Evolutionary conservation across 2,888 invertebrate genomes (phyloP).

Genomic region (Drosophila paranaensis): DNA sequence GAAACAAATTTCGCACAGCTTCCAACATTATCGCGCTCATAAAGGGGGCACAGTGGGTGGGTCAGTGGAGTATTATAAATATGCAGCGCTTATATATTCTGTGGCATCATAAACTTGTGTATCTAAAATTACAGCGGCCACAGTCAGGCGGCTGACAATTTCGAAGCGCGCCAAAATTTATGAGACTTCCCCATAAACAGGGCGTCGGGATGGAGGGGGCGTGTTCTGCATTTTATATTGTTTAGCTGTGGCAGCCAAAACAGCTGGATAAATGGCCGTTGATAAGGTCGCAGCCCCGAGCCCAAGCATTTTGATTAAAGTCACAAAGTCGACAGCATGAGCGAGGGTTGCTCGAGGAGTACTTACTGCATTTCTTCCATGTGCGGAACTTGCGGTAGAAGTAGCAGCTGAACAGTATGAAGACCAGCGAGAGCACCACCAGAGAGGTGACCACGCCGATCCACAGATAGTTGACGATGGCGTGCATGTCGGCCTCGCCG

Average conservation of each 20-base stretch:
- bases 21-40: slow-evolving; percentile 64
- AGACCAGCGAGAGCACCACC: slow-evolving; percentile 82
- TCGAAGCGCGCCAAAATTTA: slow-evolving; percentile 64
- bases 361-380: slow-evolving; percentile 85
- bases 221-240: slow-evolving; percentile 73
- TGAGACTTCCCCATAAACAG: slow-evolving; percentile 50
- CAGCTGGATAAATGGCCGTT: slow-evolving; percentile 69
- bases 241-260: slow-evolving; percentile 51
- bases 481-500: slow-evolving; percentile 83
- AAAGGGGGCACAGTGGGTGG: slow-evolving; percentile 33
- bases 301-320: slow-evolving; percentile 62
- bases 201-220: not conserved
- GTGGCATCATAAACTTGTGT: slow-evolving; percentile 79
- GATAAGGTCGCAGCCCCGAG: slow-evolving; percentile 49
- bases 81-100: slow-evolving; percentile 75
- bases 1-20: slow-evolving; percentile 42
- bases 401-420: slow-evolving; percentile 84
- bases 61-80: slow-evolving; percentile 79
- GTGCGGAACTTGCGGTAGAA: slow-evolving; percentile 84
- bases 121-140: slow-evolving; percentile 73
- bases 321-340: slow-evolving; percentile 34
- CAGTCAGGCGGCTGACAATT: slow-evolving; percentile 61
- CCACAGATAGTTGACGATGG: slow-evolving; percentile 84
- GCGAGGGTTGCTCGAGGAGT: slow-evolving; percentile 12
- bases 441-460: slow-evolving; percentile 84